phyloP scores from a whole-genome alignment of 2,888 invertebrate genomes.

The Agrypnus murinus region DNA sequence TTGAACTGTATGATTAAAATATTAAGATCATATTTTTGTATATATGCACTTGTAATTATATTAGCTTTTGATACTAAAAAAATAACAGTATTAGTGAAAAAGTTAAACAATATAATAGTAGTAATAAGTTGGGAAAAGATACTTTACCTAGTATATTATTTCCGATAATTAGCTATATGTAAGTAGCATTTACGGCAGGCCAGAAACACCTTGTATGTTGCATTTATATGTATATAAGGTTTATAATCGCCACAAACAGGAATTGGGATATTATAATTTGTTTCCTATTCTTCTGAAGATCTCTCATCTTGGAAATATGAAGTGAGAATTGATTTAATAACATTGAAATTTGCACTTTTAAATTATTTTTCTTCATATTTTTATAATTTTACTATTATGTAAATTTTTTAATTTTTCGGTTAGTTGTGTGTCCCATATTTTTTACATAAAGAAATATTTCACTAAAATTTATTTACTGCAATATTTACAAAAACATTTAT shows the following conservation, averaged over 20 bases:
- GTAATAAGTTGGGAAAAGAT: conserved; percentile 42
- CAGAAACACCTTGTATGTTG: conserved; percentile 21
- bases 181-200: conserved; percentile 12
- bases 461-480: too few relatives aligned
- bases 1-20: neutral
- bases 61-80: conserved; percentile 16
- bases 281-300: conserved; percentile 28
- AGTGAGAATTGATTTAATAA: conserved; percentile 6
- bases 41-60: conserved; percentile 28
- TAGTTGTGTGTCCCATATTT: conserved; percentile 13
- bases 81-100: conserved; percentile 30
- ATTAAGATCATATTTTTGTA: neutral
- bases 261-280: conserved; percentile 1
- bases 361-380: conserved; percentile 9
- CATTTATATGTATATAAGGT: conserved; percentile 22
- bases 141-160: conserved; percentile 41
- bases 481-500: too few relatives aligned
- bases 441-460: too few relatives aligned
- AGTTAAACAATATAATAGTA: conserved; percentile 37
- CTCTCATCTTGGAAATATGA: conserved; percentile 28
- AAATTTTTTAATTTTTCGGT: conserved; percentile 8
- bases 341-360: conserved; percentile 32
- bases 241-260: conserved; percentile 6
- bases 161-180: conserved; percentile 34
- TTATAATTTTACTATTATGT: neutral